Percentiles rank a stretch among this genome's conserved stretches.
Conservation (phyloP, 2,113 vertebrate species). For the Nannobrachium achirus region DNA sequence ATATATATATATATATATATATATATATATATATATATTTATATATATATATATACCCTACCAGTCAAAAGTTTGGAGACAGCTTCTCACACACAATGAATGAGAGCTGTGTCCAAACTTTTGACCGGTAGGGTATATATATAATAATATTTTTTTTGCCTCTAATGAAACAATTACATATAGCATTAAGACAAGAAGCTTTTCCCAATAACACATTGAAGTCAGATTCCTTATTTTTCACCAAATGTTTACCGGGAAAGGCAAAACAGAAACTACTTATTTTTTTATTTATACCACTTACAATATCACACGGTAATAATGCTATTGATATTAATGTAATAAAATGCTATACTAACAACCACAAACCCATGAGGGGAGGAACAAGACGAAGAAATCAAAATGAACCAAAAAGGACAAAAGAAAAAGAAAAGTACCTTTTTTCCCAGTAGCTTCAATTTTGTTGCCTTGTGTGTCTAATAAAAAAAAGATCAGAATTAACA, state of each 20-base stretch:
- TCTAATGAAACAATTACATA: constrained; percentile 12
- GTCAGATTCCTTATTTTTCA: background rate
- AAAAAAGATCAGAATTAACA: constrained; percentile 87
- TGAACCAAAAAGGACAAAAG: constrained; percentile 26
- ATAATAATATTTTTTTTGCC: background rate
- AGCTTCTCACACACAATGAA: no score
- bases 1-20: no score
- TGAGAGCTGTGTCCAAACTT: no score
- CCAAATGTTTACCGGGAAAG: constrained; percentile 23
- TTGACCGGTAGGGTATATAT: no score
- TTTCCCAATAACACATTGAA: constrained; percentile 19
- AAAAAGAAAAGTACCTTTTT: constrained; percentile 84
- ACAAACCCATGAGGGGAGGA: background rate
- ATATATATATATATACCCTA: no score
- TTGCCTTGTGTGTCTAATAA: constrained; percentile 86
- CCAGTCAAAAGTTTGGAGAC: no score
- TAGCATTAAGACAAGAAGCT: constrained; percentile 16
- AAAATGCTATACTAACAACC: background rate
- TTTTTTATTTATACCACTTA: constrained; percentile 19
- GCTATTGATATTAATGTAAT: constrained; percentile 4
- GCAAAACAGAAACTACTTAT: background rate
- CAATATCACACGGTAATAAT: constrained; percentile 29
- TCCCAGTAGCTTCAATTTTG: constrained; percentile 86
- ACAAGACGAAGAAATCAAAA: background rate
- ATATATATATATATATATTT: no score